A percentile compares a stretch with the other conserved stretches of the same genome.
phyloP scores from a whole-genome alignment of 2,113 vertebrate species.

The Carlito syrichta region DNA sequence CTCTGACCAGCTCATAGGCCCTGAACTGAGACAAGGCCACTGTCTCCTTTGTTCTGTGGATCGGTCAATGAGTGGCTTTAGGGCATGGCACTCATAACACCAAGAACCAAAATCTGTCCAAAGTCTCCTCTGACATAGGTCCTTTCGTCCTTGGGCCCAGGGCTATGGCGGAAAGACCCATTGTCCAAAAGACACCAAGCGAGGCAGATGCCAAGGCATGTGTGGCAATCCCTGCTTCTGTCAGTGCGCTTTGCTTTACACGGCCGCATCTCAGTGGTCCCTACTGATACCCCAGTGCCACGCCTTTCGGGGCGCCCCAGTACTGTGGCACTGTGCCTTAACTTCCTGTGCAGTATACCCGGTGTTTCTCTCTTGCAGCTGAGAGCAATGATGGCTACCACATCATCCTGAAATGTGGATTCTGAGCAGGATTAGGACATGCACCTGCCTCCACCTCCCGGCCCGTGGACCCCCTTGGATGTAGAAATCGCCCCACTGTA shows the following conservation, averaged over 20 bases:
- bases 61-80: neutral
- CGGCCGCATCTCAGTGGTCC: neutral
- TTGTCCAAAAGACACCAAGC: neutral
- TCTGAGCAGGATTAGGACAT: conserved; percentile 65
- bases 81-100: rapidly evolving
- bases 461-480: conserved; percentile 67
- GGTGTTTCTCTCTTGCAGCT: conserved; percentile 83
- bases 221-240: neutral
- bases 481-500: conserved; percentile 49
- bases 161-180: neutral
- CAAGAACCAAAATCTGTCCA: neutral
- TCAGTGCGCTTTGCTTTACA: rapidly evolving
- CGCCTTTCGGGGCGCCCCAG: rapidly evolving
- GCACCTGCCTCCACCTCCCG: conserved; percentile 45
- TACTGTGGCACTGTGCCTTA: rapidly evolving
- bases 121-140: neutral
- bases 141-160: neutral
- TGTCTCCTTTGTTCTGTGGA: neutral
- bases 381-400: conserved; percentile 91
- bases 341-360: neutral
- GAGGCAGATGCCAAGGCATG: neutral
- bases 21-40: rapidly evolving
- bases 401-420: conserved; percentile 90
- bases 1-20: neutral
- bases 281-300: rapidly evolving